Evolutionary conservation across 2,888 invertebrate species (phyloP).

Genomic region (Sarcophaga variegata): DNA sequence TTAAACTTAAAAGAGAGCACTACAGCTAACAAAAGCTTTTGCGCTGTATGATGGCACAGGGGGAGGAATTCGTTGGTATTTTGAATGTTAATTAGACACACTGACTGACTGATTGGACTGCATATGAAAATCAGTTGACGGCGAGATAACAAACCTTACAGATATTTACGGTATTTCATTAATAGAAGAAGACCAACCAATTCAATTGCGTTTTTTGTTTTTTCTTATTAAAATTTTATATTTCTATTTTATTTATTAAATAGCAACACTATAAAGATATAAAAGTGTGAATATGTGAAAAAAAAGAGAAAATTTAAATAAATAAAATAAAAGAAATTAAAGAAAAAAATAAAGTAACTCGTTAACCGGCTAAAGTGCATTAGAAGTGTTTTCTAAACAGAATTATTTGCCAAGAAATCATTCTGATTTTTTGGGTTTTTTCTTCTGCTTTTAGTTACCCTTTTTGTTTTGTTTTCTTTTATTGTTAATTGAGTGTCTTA

Average conservation of each 20-base stretch:
- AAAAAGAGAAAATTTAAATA: conserved; percentile 15
- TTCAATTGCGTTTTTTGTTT: conserved; percentile 30
- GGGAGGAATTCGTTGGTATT: conserved; percentile 58
- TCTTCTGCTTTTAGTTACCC: neutral
- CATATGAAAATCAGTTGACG: conserved; percentile 78
- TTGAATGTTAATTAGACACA: conserved; percentile 76
- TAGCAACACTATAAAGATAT: conserved; percentile 24
- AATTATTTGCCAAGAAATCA: conserved; percentile 32
- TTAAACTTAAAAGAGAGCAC: neutral
- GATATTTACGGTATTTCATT: conserved; percentile 69
- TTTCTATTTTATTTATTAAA: conserved; percentile 24
- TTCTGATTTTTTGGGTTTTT: neutral
- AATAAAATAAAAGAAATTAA: conserved; percentile 23
- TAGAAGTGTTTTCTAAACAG: conserved; percentile 34
- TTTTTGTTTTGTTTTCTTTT: neutral
- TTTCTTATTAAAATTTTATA: neutral
- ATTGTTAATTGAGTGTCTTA: neutral
- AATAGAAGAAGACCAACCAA: conserved; percentile 1
- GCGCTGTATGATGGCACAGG: conserved; percentile 48
- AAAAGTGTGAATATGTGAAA: conserved; percentile 32
- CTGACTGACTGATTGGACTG: conserved; percentile 61
- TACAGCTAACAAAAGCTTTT: conserved; percentile 60
- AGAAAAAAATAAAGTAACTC: conserved; percentile 48
- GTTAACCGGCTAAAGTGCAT: conserved; percentile 62
- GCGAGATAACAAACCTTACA: conserved; percentile 79